Conservation (phyloP, 2,113 vertebrate genomes). For the Acanthisitta chloris region DNA sequence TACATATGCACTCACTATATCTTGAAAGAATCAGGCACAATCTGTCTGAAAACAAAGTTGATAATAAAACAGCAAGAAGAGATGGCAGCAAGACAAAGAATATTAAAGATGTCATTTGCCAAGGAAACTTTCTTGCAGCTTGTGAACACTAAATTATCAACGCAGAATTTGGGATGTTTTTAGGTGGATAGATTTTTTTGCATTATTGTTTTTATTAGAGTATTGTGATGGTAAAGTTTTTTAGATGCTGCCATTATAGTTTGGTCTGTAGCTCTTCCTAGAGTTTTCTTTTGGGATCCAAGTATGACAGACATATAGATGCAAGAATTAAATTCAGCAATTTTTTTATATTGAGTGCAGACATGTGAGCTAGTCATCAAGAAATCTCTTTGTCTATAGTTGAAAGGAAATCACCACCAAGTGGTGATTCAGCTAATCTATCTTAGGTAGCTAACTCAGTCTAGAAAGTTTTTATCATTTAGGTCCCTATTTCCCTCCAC, state of each 20-base stretch:
- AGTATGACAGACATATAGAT: neutral
- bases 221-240: neutral
- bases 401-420: neutral
- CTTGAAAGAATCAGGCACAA: constrained; percentile 14
- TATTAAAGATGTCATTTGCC: constrained; percentile 11
- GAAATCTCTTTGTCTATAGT: neutral
- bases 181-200: neutral
- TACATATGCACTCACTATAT: neutral
- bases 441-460: neutral
- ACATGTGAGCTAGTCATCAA: neutral
- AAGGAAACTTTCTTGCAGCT: constrained; percentile 8
- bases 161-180: neutral
- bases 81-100: constrained; percentile 36
- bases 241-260: neutral
- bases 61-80: constrained; percentile 16
- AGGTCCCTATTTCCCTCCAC: neutral
- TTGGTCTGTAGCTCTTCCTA: neutral
- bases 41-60: constrained; percentile 12
- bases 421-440: neutral
- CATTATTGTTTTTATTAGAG: neutral
- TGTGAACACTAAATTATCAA: neutral
- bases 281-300: neutral
- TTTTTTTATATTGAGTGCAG: neutral
- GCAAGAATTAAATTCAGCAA: neutral
- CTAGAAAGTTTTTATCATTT: neutral